These are phyloP conservation scores for Elachura formosa DNA, from an alignment of 2,113 vertebrate genomes.

Conservation along the genomic window DNA sequence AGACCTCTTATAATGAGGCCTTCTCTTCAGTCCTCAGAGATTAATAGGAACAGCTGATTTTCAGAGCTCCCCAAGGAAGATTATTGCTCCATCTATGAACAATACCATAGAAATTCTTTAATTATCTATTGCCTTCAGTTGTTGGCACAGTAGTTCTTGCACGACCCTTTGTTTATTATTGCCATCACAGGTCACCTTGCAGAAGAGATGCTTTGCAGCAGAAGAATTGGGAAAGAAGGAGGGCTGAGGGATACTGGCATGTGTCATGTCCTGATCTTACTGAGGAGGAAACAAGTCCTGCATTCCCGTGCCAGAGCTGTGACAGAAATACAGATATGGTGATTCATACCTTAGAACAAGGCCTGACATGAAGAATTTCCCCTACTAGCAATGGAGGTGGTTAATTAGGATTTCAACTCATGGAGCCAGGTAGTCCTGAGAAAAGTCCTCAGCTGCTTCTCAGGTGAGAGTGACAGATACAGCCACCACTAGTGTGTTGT, in stretches of 20 bases:
- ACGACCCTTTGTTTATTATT: neutral
- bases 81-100: neutral
- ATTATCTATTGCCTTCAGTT: neutral
- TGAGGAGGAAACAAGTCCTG: neutral
- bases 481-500: fast-evolving
- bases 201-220: neutral
- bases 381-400: neutral
- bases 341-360: neutral
- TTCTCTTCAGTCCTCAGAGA: neutral
- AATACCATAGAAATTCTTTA: neutral
- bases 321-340: neutral
- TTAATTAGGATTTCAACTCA: neutral
- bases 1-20: neutral
- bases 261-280: neutral
- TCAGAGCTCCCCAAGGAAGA: neutral
- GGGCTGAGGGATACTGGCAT: neutral
- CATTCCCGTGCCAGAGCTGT: neutral
- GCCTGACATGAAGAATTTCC: neutral
- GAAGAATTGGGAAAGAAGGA: neutral
- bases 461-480: neutral
- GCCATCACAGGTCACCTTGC: neutral
- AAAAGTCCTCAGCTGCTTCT: neutral
- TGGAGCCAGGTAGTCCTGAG: neutral
- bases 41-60: neutral
- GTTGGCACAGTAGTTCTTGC: neutral